Evolutionary conservation across 2,797 vertebrate genomes (phyloP).

Genomic region (Iguana delicatissima): DNA sequence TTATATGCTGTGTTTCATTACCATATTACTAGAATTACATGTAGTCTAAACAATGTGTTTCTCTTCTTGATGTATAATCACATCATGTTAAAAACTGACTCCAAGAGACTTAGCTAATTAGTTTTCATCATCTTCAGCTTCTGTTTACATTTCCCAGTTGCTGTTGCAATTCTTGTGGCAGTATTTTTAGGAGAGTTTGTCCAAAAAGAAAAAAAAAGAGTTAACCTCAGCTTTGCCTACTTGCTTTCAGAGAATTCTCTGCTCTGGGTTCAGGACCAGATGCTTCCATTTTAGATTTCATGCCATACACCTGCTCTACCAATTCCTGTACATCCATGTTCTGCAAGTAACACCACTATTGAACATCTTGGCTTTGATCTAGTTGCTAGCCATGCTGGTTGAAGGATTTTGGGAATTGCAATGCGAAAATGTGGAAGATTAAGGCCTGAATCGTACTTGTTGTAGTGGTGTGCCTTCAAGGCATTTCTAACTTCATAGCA

Average conservation of each 20-base stretch:
- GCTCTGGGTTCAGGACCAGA: conserved; percentile 11
- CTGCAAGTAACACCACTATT: neutral
- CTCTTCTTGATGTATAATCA: conserved; percentile 47
- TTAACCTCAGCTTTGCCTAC: conserved; percentile 39
- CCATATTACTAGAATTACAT: conserved; percentile 40
- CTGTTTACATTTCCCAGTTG: conserved; percentile 48
- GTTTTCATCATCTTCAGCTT: conserved; percentile 41
- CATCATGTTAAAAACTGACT: conserved; percentile 32
- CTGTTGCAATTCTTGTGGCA: conserved; percentile 29
- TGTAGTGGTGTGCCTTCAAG: no score
- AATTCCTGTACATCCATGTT: neutral
- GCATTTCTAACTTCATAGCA: no score
- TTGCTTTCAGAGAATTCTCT: neutral
- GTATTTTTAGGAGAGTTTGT: conserved; percentile 46
- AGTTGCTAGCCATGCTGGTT: no score
- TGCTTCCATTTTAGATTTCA: conserved; percentile 19
- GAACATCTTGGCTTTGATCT: neutral
- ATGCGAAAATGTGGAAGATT: no score
- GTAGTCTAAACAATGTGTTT: conserved; percentile 49
- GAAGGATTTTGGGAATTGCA: no score
- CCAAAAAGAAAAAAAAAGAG: conserved; percentile 46
- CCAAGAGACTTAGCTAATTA: conserved; percentile 47
- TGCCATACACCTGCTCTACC: neutral
- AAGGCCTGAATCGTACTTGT: no score
- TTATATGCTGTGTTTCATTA: conserved; percentile 45